Evolutionary conservation across 2,113 vertebrate genomes (phyloP).

Genomic region (Stictonetta naevosa): DNA sequence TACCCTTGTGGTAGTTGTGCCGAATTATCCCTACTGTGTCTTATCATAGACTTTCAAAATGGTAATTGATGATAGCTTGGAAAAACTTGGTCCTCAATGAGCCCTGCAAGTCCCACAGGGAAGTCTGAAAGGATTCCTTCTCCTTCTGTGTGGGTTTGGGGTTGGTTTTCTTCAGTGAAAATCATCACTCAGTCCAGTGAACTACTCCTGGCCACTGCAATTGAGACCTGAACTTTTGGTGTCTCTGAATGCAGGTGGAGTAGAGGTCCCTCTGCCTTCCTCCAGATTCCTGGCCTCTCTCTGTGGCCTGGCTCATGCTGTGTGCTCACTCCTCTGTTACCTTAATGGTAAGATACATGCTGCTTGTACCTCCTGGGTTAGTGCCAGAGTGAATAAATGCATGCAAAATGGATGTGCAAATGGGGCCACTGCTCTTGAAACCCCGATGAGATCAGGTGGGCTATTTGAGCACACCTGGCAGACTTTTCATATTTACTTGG

Average conservation of each 20-base stretch:
- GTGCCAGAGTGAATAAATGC: not conserved
- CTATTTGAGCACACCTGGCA: not conserved
- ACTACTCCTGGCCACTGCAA: not conserved
- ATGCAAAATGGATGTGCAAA: not conserved
- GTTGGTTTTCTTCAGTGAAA: not conserved
- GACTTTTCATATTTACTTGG: not conserved
- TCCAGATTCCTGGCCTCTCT: rapidly evolving
- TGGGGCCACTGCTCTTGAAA: not conserved
- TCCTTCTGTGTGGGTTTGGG: not conserved
- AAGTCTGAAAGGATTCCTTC: not conserved
- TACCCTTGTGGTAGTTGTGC: not conserved
- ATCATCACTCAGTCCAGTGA: not conserved
- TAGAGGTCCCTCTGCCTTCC: not conserved
- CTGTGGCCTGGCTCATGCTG: not conserved
- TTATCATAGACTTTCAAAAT: not conserved
- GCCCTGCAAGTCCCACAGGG: not conserved
- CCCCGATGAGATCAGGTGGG: not conserved
- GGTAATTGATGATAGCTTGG: not conserved
- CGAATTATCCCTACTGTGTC: not conserved
- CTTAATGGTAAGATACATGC: rapidly evolving
- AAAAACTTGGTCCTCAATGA: not conserved
- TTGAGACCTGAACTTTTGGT: not conserved
- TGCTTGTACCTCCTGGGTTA: not conserved
- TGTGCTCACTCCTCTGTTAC: not conserved
- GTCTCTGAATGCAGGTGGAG: not conserved